Conservation (phyloP, 2,888 invertebrate genomes). For the Heteromurus nitidus region DNA sequence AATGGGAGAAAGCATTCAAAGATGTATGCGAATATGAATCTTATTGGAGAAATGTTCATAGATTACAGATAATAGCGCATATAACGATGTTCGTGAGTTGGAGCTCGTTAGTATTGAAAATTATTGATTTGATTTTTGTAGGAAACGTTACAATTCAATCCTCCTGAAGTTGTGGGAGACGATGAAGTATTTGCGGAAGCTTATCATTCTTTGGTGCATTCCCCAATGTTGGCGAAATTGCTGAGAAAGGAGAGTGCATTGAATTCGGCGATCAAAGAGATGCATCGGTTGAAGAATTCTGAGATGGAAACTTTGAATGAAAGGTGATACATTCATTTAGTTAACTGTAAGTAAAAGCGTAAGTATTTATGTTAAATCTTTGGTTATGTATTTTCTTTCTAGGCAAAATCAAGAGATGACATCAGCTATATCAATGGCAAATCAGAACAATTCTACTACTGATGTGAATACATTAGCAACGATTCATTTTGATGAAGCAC, state of each 20-base stretch:
- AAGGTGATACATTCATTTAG: slow-evolving; percentile 76
- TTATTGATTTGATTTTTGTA: too few species aligned
- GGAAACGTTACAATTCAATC: slow-evolving; percentile 89
- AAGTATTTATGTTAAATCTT: too few species aligned
- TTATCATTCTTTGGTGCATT: slow-evolving; percentile 88
- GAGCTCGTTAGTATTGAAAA: too few species aligned
- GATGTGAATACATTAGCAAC: slow-evolving; percentile 90
- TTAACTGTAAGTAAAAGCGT: too few species aligned
- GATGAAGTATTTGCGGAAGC: slow-evolving; percentile 91
- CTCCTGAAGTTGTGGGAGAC: slow-evolving; percentile 87
- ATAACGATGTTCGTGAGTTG: too few species aligned
- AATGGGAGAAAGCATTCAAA: slow-evolving; percentile 87
- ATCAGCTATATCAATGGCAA: slow-evolving; percentile 86
- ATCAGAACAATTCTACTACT: slow-evolving; percentile 85
- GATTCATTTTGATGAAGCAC: slow-evolving; percentile 85
- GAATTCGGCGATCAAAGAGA: slow-evolving; percentile 86
- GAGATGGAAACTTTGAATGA: slow-evolving; percentile 83
- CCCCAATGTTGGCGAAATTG: slow-evolving; percentile 90
- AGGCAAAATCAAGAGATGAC: slow-evolving; percentile 94
- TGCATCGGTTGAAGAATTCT: slow-evolving; percentile 84
- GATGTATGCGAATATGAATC: too few species aligned
- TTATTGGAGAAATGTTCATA: too few species aligned
- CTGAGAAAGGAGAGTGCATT: slow-evolving; percentile 91
- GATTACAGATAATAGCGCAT: too few species aligned
- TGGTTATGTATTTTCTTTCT: too few species aligned